These are phyloP conservation scores for Venturia canescens DNA, from an alignment of 1,140 invertebrate species.

Conservation along the genomic window DNA sequence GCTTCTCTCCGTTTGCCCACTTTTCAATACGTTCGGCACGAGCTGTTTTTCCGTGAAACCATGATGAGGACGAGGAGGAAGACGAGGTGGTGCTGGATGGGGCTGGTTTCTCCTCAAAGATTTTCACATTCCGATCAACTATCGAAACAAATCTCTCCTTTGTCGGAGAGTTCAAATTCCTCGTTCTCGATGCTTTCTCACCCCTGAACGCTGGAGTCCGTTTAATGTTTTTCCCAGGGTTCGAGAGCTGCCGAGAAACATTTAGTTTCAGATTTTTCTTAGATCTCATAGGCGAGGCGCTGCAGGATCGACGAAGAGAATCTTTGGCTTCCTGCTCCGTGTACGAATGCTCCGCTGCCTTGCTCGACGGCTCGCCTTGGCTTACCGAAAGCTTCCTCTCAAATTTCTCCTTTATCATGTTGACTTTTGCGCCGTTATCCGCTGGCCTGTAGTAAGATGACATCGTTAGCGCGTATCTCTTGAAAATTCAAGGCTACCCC, in stretches of 20 bases:
- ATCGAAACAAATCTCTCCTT: constrained; percentile 56
- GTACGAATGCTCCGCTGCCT: background rate
- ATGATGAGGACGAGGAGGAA: too few relatives aligned
- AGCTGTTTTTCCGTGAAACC: constrained; percentile 56
- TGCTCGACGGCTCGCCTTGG: background rate
- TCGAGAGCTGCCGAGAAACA: constrained; percentile 77
- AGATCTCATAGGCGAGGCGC: constrained; percentile 51
- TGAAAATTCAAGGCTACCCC: too few relatives aligned
- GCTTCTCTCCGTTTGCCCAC: too few relatives aligned
- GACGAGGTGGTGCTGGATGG: too few relatives aligned
- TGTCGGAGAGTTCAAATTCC: constrained; percentile 61
- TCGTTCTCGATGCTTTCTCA: constrained; percentile 72
- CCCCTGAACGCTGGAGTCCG: constrained; percentile 80
- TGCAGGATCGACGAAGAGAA: constrained; percentile 45
- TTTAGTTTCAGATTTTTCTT: constrained; percentile 57
- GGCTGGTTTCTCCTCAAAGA: constrained; percentile 54
- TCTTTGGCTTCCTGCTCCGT: constrained; percentile 45
- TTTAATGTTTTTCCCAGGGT: constrained; percentile 79
- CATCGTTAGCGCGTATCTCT: background rate
- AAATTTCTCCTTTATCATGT: constrained; percentile 56
- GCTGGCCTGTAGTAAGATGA: background rate
- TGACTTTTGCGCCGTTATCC: constrained; percentile 51
- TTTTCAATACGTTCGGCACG: too few relatives aligned
- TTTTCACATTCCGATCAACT: constrained; percentile 54
- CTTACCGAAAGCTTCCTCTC: constrained; percentile 35